Conservation (phyloP, 2,888 invertebrate species). For the Zonitis immaculata region DNA sequence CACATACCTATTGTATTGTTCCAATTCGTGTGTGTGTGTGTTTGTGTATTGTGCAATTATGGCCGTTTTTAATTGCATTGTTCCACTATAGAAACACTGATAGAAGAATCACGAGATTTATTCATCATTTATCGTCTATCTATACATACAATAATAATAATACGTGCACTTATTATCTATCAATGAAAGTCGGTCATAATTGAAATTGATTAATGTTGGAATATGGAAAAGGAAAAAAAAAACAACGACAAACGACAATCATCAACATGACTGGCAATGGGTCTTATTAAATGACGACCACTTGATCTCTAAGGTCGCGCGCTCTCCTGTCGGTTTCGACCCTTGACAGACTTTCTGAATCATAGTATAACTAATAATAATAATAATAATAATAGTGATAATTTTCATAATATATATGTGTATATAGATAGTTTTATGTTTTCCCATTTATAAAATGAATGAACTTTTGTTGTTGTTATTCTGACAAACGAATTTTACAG, state of each 20-base stretch:
- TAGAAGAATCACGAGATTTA: too few relatives aligned
- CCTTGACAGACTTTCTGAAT: conserved; percentile 35
- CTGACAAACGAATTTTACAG: not conserved
- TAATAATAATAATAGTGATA: too few relatives aligned
- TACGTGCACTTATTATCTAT: too few relatives aligned
- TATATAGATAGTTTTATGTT: too few relatives aligned
- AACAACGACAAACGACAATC: not conserved
- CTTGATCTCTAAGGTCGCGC: conserved; percentile 41
- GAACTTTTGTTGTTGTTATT: not conserved
- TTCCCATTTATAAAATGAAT: not conserved
- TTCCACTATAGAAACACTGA: conserved; percentile 9
- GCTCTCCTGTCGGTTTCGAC: conserved; percentile 31
- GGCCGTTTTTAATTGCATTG: conserved; percentile 21
- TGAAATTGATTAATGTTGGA: not conserved
- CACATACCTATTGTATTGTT: conserved; percentile 33
- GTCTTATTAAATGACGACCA: conserved; percentile 37
- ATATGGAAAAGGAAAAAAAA: not conserved
- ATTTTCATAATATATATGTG: too few relatives aligned
- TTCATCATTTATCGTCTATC: not conserved
- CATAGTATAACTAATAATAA: too few relatives aligned
- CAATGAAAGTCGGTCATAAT: not conserved
- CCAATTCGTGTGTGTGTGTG: conserved; percentile 3
- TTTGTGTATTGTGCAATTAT: conserved; percentile 15
- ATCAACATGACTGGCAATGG: conserved; percentile 20
- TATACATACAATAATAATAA: too few relatives aligned